Percentiles rank a stretch among this genome's conserved stretches.
Conservation (phyloP, 2,113 vertebrate genomes). For the Corynorhinus townsendii region DNA sequence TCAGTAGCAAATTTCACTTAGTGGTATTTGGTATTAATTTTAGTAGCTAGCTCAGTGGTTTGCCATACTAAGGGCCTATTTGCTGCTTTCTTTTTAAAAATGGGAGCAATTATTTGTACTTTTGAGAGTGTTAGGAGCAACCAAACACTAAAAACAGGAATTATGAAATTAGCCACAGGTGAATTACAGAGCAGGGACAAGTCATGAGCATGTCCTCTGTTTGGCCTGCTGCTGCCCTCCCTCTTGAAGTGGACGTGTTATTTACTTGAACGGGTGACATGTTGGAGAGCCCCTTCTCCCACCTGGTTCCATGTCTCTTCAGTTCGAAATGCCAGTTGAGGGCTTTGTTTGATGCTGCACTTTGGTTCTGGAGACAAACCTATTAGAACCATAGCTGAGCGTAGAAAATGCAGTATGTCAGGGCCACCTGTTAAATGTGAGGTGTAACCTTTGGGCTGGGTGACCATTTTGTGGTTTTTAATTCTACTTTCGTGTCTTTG, state of each 20-base stretch:
- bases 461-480: slow-evolving; percentile 60
- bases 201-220: slow-evolving; percentile 49
- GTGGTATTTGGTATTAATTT: slow-evolving; percentile 77
- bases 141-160: slow-evolving; percentile 74
- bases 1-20: slow-evolving; percentile 76
- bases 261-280: slow-evolving; percentile 62
- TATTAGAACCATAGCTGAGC: slow-evolving; percentile 42
- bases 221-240: slow-evolving; percentile 70
- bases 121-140: slow-evolving; percentile 73
- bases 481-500: slow-evolving; percentile 52
- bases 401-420: slow-evolving; percentile 24
- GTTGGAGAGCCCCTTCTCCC: slow-evolving; percentile 27
- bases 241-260: slow-evolving; percentile 58
- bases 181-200: slow-evolving; percentile 73
- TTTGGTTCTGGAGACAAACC: slow-evolving; percentile 55
- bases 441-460: slow-evolving; percentile 33
- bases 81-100: slow-evolving; percentile 77
- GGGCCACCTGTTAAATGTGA: slow-evolving; percentile 48
- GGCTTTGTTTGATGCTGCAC: slow-evolving; percentile 24
- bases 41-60: slow-evolving; percentile 72
- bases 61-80: slow-evolving; percentile 71
- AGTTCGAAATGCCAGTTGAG: slow-evolving; percentile 55
- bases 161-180: slow-evolving; percentile 72
- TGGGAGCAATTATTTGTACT: slow-evolving; percentile 78
- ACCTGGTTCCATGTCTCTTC: neutral